Conservation (phyloP, 2,113 vertebrate genomes). For the Sitta europaea region DNA sequence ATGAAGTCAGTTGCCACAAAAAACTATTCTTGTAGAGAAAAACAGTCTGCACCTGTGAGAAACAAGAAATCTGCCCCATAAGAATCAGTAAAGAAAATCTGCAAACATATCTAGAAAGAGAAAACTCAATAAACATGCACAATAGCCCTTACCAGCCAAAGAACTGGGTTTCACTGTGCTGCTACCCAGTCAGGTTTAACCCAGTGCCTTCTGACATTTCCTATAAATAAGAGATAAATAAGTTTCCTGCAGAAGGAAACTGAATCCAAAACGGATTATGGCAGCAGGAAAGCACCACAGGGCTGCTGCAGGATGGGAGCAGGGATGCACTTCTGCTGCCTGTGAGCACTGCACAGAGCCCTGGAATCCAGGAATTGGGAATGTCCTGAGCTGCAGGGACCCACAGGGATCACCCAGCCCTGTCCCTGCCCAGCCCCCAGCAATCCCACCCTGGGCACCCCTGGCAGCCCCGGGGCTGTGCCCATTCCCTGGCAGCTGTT, state of each 20-base stretch:
- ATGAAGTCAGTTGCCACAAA: neutral
- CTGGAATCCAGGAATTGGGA: accelerated
- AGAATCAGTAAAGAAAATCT: neutral
- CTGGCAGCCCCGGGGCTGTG: too few relatives aligned
- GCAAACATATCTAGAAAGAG: neutral
- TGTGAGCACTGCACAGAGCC: accelerated
- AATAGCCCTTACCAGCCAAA: neutral
- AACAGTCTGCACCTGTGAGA: neutral
- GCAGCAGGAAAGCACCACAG: neutral
- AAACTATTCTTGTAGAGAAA: neutral
- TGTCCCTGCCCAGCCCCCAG: neutral
- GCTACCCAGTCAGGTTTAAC: neutral
- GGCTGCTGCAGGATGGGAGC: neutral
- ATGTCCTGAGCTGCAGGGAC: neutral
- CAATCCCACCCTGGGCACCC: neutral
- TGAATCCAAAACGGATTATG: too few relatives aligned
- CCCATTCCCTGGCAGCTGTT: neutral
- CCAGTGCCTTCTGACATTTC: neutral
- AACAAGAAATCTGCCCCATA: neutral
- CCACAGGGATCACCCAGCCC: neutral
- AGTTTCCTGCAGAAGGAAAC: too few relatives aligned
- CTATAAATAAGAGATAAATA: too few relatives aligned
- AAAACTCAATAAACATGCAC: neutral
- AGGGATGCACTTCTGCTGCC: neutral
- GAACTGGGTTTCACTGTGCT: neutral